These are phyloP conservation scores for Hybos culiciformis DNA, from an alignment of 2,888 invertebrate genomes.

Conservation along the genomic window DNA sequence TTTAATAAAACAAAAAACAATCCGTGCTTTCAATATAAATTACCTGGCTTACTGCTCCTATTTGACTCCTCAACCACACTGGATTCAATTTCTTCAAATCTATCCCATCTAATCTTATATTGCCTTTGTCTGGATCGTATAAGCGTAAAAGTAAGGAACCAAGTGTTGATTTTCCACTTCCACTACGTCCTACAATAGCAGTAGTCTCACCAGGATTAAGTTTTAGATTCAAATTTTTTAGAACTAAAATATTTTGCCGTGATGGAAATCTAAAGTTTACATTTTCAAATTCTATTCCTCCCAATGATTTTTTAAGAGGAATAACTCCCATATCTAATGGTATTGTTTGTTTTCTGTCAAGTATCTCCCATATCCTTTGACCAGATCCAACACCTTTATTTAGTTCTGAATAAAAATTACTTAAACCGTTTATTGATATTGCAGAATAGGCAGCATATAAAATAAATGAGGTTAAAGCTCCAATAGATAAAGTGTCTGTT, in stretches of 20 bases:
- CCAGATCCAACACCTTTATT: slow-evolving; percentile 91
- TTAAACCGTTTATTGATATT: slow-evolving; percentile 77
- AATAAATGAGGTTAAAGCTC: slow-evolving; percentile 84
- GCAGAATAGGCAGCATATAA: slow-evolving; percentile 91
- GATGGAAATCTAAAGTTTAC: slow-evolving; percentile 62
- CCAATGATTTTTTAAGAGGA: slow-evolving; percentile 24
- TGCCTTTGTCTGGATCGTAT: slow-evolving; percentile 69
- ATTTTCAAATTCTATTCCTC: slow-evolving; percentile 61
- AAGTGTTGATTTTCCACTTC: slow-evolving; percentile 90
- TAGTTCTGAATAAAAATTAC: slow-evolving; percentile 84
- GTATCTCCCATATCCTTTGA: slow-evolving; percentile 74
- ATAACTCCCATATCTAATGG: slow-evolving; percentile 42
- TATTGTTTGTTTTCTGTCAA: slow-evolving; percentile 66
- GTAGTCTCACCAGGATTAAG: slow-evolving; percentile 57
- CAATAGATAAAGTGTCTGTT: slow-evolving; percentile 61
- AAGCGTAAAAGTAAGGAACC: slow-evolving; percentile 67
- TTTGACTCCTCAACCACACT: slow-evolving; percentile 67
- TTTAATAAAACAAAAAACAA: neutral
- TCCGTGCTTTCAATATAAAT: slow-evolving; percentile 29
- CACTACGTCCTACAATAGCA: slow-evolving; percentile 78
- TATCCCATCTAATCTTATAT: slow-evolving; percentile 59
- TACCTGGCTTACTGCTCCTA: slow-evolving; percentile 76
- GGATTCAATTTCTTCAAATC: slow-evolving; percentile 67
- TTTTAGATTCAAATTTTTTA: slow-evolving; percentile 51
- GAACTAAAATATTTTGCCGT: slow-evolving; percentile 42